A percentile compares a stretch with the other conserved stretches of the same genome.
phyloP scores from a whole-genome alignment of 2,888 invertebrate genomes.

The Agrilus mali region DNA sequence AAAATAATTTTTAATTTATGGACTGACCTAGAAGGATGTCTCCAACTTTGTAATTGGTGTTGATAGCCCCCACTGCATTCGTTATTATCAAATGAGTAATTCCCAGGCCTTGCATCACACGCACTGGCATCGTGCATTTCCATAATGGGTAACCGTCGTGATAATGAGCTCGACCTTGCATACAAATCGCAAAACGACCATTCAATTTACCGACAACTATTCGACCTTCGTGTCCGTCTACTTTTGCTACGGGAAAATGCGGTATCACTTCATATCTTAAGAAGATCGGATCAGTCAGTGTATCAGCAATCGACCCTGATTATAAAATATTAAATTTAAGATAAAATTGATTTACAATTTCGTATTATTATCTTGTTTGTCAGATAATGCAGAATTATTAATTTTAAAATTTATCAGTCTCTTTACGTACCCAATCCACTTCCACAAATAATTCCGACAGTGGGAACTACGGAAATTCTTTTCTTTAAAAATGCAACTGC shows the following conservation, averaged over 20 bases:
- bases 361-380: no score
- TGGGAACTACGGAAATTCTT: no score
- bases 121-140: conserved; percentile 89
- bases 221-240: conserved; percentile 84
- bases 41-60: conserved; percentile 74
- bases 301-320: conserved; percentile 67
- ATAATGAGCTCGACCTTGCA: conserved; percentile 95
- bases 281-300: conserved; percentile 52
- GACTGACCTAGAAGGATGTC: conserved; percentile 64
- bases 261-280: conserved; percentile 87
- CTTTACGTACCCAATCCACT: no score
- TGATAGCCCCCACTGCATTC: conserved; percentile 95
- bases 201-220: conserved; percentile 79
- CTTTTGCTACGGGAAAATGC: conserved; percentile 85
- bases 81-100: conserved; percentile 82
- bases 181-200: conserved; percentile 76
- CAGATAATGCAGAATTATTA: no score
- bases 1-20: no score
- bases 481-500: no score
- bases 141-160: conserved; percentile 94
- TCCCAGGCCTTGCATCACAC: conserved; percentile 93
- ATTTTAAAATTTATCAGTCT: no score
- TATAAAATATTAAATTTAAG: conserved; percentile 6
- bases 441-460: no score
- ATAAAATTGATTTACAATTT: no score